Percentiles rank a stretch among this genome's conserved stretches.
phyloP scores from a whole-genome alignment of 2,113 vertebrate species.

The Chlorocebus sabaeus region DNA sequence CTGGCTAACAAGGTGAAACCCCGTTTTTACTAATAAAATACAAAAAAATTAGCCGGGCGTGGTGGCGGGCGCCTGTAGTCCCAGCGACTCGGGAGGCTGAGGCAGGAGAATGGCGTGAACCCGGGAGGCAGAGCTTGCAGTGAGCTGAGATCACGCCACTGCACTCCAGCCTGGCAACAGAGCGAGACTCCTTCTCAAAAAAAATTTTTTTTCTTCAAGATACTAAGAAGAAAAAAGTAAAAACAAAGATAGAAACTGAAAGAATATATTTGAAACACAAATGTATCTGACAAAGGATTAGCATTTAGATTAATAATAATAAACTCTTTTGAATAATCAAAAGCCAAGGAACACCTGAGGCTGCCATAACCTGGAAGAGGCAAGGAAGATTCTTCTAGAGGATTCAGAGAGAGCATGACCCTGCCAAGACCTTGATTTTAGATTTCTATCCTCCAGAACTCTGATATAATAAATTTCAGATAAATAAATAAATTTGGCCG shows the following conservation, averaged over 20 bases:
- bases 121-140: too few species aligned
- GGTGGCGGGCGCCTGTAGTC: too few species aligned
- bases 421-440: not conserved
- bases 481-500: too few species aligned
- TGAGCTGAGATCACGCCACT: too few species aligned
- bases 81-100: too few species aligned
- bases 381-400: not conserved
- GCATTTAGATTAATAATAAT: not conserved
- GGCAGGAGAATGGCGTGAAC: too few species aligned
- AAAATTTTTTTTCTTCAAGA: not conserved
- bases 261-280: not conserved
- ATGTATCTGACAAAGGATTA: not conserved
- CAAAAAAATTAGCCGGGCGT: rapidly evolving
- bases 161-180: too few species aligned
- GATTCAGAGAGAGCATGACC: not conserved
- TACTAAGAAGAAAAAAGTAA: not conserved
- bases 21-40: too few species aligned
- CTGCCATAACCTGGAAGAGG: not conserved
- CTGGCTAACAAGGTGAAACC: too few species aligned
- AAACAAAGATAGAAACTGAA: not conserved
- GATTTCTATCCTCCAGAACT: not conserved
- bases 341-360: not conserved
- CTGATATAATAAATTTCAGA: not conserved
- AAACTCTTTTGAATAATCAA: not conserved
- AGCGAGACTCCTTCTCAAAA: too few species aligned